phyloP scores from a whole-genome alignment of 2,797 vertebrate genomes.

The Myiothlypis coronata region DNA sequence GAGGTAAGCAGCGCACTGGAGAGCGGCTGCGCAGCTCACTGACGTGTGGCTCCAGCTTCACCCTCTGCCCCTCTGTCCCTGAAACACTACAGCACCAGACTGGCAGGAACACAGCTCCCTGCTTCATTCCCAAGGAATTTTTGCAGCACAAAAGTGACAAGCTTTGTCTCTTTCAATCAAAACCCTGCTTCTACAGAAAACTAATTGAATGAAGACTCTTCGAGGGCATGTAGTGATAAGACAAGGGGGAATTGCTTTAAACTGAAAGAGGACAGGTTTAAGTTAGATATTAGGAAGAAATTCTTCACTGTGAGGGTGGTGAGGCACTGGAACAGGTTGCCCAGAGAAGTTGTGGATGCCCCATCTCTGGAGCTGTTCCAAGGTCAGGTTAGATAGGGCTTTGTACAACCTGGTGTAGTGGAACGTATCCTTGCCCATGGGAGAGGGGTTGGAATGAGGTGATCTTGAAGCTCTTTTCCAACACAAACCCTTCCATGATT shows the following conservation, averaged over 20 bases:
- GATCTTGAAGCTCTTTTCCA: background rate
- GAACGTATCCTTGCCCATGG: background rate
- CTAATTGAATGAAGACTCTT: background rate
- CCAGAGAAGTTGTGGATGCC: background rate
- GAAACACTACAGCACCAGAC: background rate
- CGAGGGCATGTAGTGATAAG: background rate
- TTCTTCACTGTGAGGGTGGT: background rate
- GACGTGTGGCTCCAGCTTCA: background rate
- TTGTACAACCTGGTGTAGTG: background rate
- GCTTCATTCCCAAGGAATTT: background rate
- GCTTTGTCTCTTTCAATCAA: background rate
- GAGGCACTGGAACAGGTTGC: background rate
- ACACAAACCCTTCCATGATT: background rate
- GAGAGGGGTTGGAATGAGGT: fast-evolving
- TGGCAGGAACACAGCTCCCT: background rate
- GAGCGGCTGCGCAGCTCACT: background rate
- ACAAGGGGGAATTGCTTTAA: background rate
- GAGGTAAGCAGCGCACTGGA: background rate
- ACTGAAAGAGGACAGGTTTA: background rate
- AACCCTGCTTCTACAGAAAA: background rate
- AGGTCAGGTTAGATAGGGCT: background rate
- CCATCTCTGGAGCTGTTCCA: background rate
- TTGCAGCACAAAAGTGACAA: background rate
- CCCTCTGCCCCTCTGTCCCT: background rate
- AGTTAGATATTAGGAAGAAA: background rate